A percentile compares a stretch with the other conserved stretches of the same genome.
phyloP scores from a whole-genome alignment of 2,797 vertebrate species.

The Eremophila alpestris region DNA sequence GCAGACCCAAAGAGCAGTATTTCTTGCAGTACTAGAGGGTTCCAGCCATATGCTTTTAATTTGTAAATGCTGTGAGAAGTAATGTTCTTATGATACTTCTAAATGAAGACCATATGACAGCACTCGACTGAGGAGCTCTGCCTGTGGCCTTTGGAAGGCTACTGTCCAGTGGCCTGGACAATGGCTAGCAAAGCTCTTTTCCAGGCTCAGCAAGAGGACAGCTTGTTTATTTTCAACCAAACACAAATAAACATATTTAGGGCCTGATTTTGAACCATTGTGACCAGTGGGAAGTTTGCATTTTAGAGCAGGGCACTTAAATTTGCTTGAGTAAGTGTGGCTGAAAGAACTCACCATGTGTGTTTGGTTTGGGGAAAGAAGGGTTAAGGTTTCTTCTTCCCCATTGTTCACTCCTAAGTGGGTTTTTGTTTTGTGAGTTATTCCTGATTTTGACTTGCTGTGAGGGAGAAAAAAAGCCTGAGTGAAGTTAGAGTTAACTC shows the following conservation, averaged over 20 bases:
- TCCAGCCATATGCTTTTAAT: slow-evolving; percentile 73
- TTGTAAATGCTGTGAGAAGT: slow-evolving; percentile 77
- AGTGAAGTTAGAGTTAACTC: background rate
- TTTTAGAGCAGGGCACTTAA: background rate
- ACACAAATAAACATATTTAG: background rate
- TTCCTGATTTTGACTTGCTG: background rate
- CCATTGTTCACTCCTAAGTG: background rate
- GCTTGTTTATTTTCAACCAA: background rate
- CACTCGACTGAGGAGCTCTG: slow-evolving; percentile 48
- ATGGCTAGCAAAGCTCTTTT: background rate
- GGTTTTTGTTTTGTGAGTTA: background rate
- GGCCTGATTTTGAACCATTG: background rate
- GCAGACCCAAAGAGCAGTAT: slow-evolving; percentile 55
- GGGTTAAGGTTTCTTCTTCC: background rate
- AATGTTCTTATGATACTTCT: slow-evolving; percentile 73
- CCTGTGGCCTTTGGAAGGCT: slow-evolving; percentile 40
- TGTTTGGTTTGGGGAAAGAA: background rate
- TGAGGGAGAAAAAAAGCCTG: background rate
- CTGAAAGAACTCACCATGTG: background rate
- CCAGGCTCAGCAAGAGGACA: background rate
- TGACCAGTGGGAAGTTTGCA: background rate
- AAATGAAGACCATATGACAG: slow-evolving; percentile 75
- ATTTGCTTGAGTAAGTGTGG: background rate
- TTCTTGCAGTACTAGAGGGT: slow-evolving; percentile 72
- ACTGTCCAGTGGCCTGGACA: slow-evolving; percentile 48